A percentile compares a stretch with the other conserved stretches of the same genome.
These are phyloP conservation scores for Pegoplata infirma DNA, from an alignment of 2,888 invertebrate genomes.

Conservation along the genomic window DNA sequence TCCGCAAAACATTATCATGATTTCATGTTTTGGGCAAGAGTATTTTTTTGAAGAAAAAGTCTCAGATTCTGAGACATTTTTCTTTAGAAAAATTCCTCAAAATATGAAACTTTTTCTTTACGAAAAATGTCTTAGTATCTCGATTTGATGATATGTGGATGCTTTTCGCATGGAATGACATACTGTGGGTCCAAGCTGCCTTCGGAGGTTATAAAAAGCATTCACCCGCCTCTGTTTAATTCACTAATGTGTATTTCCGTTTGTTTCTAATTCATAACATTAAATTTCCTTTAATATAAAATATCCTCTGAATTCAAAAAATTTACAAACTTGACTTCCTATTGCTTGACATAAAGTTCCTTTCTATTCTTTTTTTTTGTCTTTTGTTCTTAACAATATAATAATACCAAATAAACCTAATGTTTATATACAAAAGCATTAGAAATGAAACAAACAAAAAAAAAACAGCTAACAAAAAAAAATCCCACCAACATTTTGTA, in stretches of 20 bases:
- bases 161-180: no score
- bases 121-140: no score
- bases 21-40: no score
- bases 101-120: no score
- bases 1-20: no score
- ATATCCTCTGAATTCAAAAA: conserved; percentile 6
- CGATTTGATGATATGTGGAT: no score
- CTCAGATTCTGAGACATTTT: no score
- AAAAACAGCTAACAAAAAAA: conserved; percentile 1
- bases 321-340: conserved; percentile 36
- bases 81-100: no score
- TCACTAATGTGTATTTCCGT: conserved; percentile 43
- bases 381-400: neutral
- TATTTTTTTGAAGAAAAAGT: no score
- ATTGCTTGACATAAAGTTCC: conserved; percentile 6
- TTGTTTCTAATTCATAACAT: conserved; percentile 42
- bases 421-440: conserved; percentile 51
- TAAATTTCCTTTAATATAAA: conserved; percentile 31
- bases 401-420: conserved; percentile 13
- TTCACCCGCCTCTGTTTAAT: neutral
- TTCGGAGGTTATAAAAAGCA: neutral
- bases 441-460: conserved; percentile 10
- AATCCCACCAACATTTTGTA: conserved; percentile 30
- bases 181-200: no score
- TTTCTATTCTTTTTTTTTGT: no score